Base-by-base conservation (phyloP, 2,113 vertebrate species). In the Cathartes aura region DNA sequence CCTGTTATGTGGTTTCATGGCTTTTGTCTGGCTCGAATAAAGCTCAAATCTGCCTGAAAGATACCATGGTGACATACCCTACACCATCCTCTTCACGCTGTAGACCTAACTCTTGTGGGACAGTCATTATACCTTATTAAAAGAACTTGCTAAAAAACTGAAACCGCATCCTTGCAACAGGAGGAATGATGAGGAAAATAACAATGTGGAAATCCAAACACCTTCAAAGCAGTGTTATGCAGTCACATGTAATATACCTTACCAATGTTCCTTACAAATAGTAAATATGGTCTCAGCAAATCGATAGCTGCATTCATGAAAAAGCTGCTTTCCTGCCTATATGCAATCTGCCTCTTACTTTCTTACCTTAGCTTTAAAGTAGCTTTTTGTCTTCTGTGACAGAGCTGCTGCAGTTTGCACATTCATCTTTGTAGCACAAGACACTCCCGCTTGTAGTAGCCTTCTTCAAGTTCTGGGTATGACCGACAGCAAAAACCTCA, bases 401-500 rank as follows among this genome's bases (percentile, higher is more conserved):
- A 52, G 73, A 86, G 91, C 90, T 95, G 42, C 81, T 0, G 3
- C 71, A 89, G 64, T 70, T 58, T 58, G 72, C 55, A 56, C 53
- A 4, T 56, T 92, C 67, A 53, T 89, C 83, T 86, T 48, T 34
- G 60, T 36, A 76, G 84, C 53, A 24, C 64, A 38, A 95, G 62
- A 58, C 62, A 32, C 56, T 50, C 56, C 87, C 2, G 2, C 64
- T 93, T 67, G 29, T 5, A 29, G 72, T 43, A 87, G 59, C 70
- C 85, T 22, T 40, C 67, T 74, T 73, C 87, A 73, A 45, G n/a
- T 79, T 59, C 53, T 90, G 71, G 59, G 42, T 71, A 62, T 81
- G 62, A 62, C 42, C 19, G 72, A 60, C 72, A 92, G 75, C 75
- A 92, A 94, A 96, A 85, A 55, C 81, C 48, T 95, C 87, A 96